Percentiles rank a stretch among this genome's conserved stretches.
phyloP scores from a whole-genome alignment of 2,797 vertebrate genomes.

The Enteromius unitaeniatus region DNA sequence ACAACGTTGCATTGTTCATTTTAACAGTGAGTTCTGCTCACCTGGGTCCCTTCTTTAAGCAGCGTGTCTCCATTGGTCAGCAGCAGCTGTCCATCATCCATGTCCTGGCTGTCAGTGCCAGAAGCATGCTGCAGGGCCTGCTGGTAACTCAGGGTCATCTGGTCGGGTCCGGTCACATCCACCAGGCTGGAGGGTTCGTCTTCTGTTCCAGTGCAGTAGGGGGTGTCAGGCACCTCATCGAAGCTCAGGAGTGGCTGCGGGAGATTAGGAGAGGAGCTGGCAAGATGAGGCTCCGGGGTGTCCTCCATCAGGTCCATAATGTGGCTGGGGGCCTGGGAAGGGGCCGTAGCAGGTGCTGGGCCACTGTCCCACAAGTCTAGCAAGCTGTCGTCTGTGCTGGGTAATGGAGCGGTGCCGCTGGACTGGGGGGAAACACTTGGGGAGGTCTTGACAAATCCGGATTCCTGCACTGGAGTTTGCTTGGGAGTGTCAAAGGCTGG shows the following conservation, averaged over 20 bases:
- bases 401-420: conserved; percentile 60
- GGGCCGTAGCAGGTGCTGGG: conserved; percentile 40
- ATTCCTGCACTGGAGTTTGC: conserved; percentile 72
- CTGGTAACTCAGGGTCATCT: conserved; percentile 88
- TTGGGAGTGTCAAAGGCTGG: conserved; percentile 66
- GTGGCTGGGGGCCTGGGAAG: conserved; percentile 60
- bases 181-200: conserved; percentile 81
- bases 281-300: conserved; percentile 35
- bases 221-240: conserved; percentile 87
- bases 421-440: conserved; percentile 76
- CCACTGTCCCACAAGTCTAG: conserved; percentile 76
- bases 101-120: conserved; percentile 67
- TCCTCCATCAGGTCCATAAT: conserved; percentile 77
- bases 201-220: conserved; percentile 77
- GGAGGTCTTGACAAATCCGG: conserved; percentile 67
- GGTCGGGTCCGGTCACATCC: conserved; percentile 76
- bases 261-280: conserved; percentile 58
- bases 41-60: conserved; percentile 93
- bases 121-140: conserved; percentile 83
- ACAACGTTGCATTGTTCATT: not conserved
- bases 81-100: conserved; percentile 82
- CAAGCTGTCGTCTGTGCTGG: conserved; percentile 65
- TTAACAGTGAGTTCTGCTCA: conserved; percentile 61
- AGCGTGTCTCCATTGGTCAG: conserved; percentile 93
- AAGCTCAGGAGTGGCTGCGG: conserved; percentile 88